Conservation (phyloP, 2,113 vertebrate species). For the Danionella cerebrum region DNA sequence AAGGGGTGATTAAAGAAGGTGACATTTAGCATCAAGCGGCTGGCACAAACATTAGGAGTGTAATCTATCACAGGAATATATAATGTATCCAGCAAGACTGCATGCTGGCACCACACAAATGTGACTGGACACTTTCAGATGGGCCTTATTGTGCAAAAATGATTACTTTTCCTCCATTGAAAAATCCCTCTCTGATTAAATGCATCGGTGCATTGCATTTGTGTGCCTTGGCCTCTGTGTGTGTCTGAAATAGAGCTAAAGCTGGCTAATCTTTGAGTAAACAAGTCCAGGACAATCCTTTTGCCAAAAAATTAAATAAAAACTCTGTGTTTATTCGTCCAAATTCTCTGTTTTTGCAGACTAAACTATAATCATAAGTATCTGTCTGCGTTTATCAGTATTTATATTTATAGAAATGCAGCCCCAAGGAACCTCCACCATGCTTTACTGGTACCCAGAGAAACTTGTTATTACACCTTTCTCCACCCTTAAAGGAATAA, state of each 20-base stretch:
- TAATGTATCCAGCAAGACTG: constrained; percentile 24
- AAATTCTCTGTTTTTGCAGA: too few relatives aligned
- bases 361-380: too few relatives aligned
- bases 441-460: too few relatives aligned
- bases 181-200: constrained; percentile 38
- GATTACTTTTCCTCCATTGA: constrained; percentile 33
- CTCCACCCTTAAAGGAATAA: too few relatives aligned
- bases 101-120: constrained; percentile 31
- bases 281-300: background rate
- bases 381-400: background rate
- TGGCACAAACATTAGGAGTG: constrained; percentile 28
- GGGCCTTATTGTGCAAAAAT: constrained; percentile 36
- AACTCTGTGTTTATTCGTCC: background rate
- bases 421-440: too few relatives aligned
- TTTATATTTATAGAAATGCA: too few relatives aligned
- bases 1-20: constrained; percentile 37
- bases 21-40: constrained; percentile 33
- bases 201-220: constrained; percentile 23
- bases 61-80: constrained; percentile 41
- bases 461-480: too few relatives aligned
- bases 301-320: background rate
- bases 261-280: background rate
- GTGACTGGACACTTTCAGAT: constrained; percentile 34
- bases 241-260: background rate
- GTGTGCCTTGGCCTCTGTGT: background rate